Base-by-base conservation (phyloP, 2,888 invertebrate species). In the Sinodicranocentrus sp. region DNA sequence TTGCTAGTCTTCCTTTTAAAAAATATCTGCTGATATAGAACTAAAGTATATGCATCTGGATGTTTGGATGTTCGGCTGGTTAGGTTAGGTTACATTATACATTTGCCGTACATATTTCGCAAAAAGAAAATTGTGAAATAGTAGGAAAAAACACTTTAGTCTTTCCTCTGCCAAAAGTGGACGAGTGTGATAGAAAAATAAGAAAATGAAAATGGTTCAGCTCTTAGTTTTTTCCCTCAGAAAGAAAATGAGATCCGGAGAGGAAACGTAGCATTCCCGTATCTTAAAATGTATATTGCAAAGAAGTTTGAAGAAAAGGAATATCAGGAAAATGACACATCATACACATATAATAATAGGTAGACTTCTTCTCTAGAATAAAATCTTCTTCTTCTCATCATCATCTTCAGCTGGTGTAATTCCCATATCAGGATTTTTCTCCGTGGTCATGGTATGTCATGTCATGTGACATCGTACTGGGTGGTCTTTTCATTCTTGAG, bases 341-440 rank as follows among this genome's bases (percentile, higher is more conserved):
- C 48, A 48, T n/a, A 48, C 48, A 48, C n/a, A 10, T 48, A 3
- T 2, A n/a, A n/a, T n/a, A n/a, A n/a, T n/a, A n/a, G n/a, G n/a
- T n/a, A n/a, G n/a, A n/a, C n/a, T 52, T 15, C 3, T 52, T 19
- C n/a, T 15, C 52, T 52, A 8, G 6, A 19, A 2, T 3, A 19
- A 52, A 52, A 17, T 15, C n/a, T 52, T 19, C n/a, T 52, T n/a
- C n/a, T n/a, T n/a, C n/a, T n/a, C n/a, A n/a, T n/a, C 52, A 52
- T 26, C 52, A 57, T 54, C 57, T 21, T 73, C 61, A 71, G 71
- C 71, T 73, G 73, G 26, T 44, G 61, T 59, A 43, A 43, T 72
- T 73, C 73, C 73, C 73, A 73, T 59, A 59, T 73, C 33, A 61
- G 26, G 0, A 25, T 44, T 73, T 73, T 57, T n/a, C 21, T 71